Evolutionary conservation across 2,797 vertebrate genomes (phyloP).

Genomic region (Dendrocincla fuliginosa): DNA sequence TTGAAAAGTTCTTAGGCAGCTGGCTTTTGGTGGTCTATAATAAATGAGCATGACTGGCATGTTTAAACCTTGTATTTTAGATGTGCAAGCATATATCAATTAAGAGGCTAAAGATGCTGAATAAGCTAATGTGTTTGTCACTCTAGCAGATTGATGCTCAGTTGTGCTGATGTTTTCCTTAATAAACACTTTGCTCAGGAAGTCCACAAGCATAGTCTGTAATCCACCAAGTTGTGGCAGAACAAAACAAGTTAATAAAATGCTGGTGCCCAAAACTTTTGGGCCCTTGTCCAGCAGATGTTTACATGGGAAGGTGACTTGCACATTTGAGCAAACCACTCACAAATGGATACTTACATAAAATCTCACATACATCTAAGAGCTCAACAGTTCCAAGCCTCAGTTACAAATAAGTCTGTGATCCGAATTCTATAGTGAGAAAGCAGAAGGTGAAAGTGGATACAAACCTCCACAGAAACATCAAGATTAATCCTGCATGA

Average conservation of each 20-base stretch:
- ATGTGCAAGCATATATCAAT: neutral
- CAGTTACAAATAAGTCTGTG: neutral
- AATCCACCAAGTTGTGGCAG: neutral
- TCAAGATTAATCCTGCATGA: neutral
- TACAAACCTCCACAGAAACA: neutral
- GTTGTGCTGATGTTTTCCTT: neutral
- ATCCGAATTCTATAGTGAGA: neutral
- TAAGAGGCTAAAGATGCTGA: neutral
- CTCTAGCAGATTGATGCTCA: neutral
- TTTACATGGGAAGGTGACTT: neutral
- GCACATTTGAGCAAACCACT: neutral
- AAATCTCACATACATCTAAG: neutral
- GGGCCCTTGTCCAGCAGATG: neutral
- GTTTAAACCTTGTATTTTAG: conserved; percentile 23
- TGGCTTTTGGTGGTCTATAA: neutral
- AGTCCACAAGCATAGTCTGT: neutral
- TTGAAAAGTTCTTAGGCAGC: neutral
- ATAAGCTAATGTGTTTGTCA: neutral
- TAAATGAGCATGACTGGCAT: neutral
- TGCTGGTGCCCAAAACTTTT: neutral
- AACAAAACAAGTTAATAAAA: neutral
- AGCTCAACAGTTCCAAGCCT: neutral
- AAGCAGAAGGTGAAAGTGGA: neutral
- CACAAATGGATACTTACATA: neutral
- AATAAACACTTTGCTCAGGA: neutral